Percentiles rank a stretch among this genome's conserved stretches.
Conservation (phyloP, 2,888 invertebrate species). For the Silvanus unidentatus region DNA sequence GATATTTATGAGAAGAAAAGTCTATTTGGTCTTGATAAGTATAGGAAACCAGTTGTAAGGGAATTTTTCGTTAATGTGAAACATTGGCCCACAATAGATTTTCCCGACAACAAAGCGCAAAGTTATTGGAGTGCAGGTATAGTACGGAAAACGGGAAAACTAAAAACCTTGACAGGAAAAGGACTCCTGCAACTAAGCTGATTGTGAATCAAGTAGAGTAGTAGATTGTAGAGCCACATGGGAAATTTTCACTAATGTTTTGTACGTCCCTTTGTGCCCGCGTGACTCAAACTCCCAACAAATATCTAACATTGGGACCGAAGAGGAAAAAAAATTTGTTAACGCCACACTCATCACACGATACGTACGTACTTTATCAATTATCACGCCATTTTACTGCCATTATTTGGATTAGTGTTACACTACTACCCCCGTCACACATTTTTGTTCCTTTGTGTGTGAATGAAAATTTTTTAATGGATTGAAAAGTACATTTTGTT, state of each 20-base stretch:
- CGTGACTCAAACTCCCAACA: conserved; percentile 24
- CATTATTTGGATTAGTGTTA: conserved; percentile 26
- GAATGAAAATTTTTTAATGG: conserved; percentile 23
- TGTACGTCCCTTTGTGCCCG: conserved; percentile 24
- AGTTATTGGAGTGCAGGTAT: not conserved
- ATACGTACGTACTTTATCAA: conserved; percentile 37
- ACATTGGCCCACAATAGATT: too few relatives aligned
- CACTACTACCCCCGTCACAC: conserved; percentile 17
- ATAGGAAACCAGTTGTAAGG: too few relatives aligned
- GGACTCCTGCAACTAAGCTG: conserved; percentile 23
- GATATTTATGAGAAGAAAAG: too few relatives aligned
- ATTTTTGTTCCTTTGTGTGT: conserved; percentile 19
- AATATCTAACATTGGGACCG: conserved; percentile 23
- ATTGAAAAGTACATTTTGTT: conserved; percentile 16
- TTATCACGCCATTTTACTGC: conserved; percentile 34
- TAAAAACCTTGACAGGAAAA: conserved; percentile 11
- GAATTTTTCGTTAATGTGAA: too few relatives aligned
- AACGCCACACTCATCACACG: conserved; percentile 33
- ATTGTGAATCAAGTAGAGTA: conserved; percentile 39
- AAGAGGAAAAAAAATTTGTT: conserved; percentile 27
- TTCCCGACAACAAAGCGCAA: too few relatives aligned
- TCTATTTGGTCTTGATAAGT: too few relatives aligned
- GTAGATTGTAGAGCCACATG: conserved; percentile 35
- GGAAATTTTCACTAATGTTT: conserved; percentile 45
- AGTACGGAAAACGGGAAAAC: not conserved